Evolutionary conservation across 2,888 invertebrate genomes (phyloP).

Genomic region (Melitaea athalia): DNA sequence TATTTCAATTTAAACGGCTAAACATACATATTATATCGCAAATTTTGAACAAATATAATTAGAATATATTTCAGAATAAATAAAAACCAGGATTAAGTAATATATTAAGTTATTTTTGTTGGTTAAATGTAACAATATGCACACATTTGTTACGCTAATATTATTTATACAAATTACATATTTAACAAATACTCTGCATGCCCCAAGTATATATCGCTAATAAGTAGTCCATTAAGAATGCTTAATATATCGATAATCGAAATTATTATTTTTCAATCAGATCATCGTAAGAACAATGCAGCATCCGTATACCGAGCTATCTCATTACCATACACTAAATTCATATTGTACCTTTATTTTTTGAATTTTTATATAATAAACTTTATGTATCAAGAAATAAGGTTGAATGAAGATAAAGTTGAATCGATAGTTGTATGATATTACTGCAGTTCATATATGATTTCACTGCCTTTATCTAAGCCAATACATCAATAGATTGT

Average conservation of each 20-base stretch:
- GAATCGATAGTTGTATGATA: conserved; percentile 6
- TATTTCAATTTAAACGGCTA: too few species aligned
- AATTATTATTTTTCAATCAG: conserved; percentile 49
- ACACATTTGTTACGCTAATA: too few species aligned
- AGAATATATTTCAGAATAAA: too few species aligned
- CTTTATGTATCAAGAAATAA: conserved; percentile 9
- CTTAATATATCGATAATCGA: conserved; percentile 33
- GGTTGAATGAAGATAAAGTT: conserved; percentile 34
- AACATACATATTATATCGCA: too few species aligned
- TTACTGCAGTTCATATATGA: conserved; percentile 59
- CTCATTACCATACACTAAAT: conserved; percentile 41
- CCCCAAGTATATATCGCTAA: conserved; percentile 11
- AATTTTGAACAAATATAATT: too few species aligned
- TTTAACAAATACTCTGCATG: too few species aligned
- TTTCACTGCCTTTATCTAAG: conserved; percentile 73
- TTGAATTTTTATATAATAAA: conserved; percentile 14
- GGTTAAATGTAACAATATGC: too few species aligned
- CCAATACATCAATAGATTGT: conserved; percentile 79
- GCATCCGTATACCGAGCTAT: conserved; percentile 44
- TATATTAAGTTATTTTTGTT: too few species aligned
- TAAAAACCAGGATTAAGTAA: too few species aligned
- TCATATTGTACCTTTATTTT: not conserved
- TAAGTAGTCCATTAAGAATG: too few species aligned
- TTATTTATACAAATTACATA: too few species aligned
- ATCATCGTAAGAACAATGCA: conserved; percentile 50